phyloP scores from a whole-genome alignment of 1,140 invertebrate genomes.

The Nebria ingens region DNA sequence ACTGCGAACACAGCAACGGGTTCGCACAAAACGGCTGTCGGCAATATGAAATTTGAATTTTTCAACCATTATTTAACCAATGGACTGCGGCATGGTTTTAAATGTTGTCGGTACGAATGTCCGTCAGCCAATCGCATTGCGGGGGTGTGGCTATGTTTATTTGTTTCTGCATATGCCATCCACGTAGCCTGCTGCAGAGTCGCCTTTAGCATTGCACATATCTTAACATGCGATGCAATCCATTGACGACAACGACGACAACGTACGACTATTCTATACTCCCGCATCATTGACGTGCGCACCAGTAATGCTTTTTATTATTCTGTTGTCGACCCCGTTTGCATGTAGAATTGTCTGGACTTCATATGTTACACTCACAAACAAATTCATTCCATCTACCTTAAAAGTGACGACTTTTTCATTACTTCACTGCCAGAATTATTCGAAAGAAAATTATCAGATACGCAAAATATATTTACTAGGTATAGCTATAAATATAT shows the following conservation, averaged over 20 bases:
- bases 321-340: not conserved
- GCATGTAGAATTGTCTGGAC: not conserved
- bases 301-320: too few relatives aligned
- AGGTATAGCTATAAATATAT: too few relatives aligned
- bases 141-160: slow-evolving; percentile 24
- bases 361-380: too few relatives aligned
- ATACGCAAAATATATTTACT: too few relatives aligned
- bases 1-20: too few relatives aligned
- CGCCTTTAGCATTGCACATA: slow-evolving; percentile 22
- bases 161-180: slow-evolving; percentile 28
- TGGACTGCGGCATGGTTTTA: slow-evolving; percentile 24
- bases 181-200: slow-evolving; percentile 18
- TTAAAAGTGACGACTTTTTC: too few relatives aligned
- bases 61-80: slow-evolving; percentile 27
- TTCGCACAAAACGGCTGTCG: not conserved
- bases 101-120: slow-evolving; percentile 22
- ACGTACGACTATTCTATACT: too few relatives aligned
- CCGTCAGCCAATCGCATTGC: slow-evolving; percentile 20
- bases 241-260: too few relatives aligned
- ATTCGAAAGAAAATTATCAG: too few relatives aligned
- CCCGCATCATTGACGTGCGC: too few relatives aligned
- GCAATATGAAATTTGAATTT: slow-evolving; percentile 29
- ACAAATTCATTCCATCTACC: too few relatives aligned
- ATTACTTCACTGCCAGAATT: too few relatives aligned
- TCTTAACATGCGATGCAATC: slow-evolving; percentile 20